These are phyloP conservation scores for Triops cancriformis DNA, from an alignment of 1,140 invertebrate species.

Conservation along the genomic window DNA sequence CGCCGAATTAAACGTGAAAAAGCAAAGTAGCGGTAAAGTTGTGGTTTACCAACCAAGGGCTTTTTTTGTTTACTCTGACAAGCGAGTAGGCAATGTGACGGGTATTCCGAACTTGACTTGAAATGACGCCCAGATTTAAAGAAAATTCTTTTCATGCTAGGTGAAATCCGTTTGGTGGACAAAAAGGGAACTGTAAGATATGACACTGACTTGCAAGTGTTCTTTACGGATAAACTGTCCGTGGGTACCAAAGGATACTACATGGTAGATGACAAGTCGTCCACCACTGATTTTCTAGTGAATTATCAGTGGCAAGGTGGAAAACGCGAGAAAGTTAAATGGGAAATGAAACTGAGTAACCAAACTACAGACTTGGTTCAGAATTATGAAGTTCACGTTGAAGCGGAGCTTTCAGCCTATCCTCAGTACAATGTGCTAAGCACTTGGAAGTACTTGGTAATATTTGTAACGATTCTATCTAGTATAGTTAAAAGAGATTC, in stretches of 20 bases:
- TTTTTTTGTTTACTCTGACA: slow-evolving; percentile 3
- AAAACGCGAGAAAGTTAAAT: slow-evolving; percentile 47
- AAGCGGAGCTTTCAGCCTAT: slow-evolving; percentile 61
- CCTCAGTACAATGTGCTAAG: slow-evolving; percentile 61
- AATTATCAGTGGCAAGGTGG: slow-evolving; percentile 58
- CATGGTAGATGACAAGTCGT: slow-evolving; percentile 45
- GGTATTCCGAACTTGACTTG: background rate
- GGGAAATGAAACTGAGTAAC: slow-evolving; percentile 56
- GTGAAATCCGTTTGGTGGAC: slow-evolving; percentile 45
- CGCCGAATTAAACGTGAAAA: background rate
- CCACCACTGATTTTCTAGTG: slow-evolving; percentile 50
- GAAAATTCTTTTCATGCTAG: slow-evolving; percentile 34
- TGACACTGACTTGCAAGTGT: slow-evolving; percentile 52
- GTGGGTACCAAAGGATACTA: slow-evolving; percentile 57
- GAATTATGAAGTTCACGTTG: slow-evolving; percentile 49
- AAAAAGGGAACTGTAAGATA: slow-evolving; percentile 61
- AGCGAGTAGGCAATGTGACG: slow-evolving; percentile 16
- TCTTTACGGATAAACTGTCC: slow-evolving; percentile 35
- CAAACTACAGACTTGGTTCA: slow-evolving; percentile 52
- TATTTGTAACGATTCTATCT: slow-evolving; percentile 37
- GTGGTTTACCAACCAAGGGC: slow-evolving; percentile 16
- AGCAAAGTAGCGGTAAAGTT: background rate
- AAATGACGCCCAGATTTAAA: background rate
- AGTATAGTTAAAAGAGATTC: background rate
- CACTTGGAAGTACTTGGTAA: slow-evolving; percentile 53